Evolutionary conservation across 2,113 vertebrate genomes (phyloP).

Genomic region (Macquaria ambigua): DNA sequence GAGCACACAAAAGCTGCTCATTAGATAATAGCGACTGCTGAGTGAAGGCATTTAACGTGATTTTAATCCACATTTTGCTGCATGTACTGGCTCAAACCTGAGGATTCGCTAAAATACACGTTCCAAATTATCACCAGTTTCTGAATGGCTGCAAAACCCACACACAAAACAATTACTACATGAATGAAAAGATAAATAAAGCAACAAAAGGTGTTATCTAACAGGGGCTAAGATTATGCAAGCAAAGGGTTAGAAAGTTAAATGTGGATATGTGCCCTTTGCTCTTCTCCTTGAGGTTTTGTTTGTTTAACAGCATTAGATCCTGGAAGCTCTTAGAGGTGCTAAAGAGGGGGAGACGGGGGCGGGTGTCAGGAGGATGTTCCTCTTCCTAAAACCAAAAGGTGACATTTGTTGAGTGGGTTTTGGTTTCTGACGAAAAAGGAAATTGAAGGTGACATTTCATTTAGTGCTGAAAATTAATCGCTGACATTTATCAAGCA

Average conservation of each 20-base stretch:
- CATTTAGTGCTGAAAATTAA: background rate
- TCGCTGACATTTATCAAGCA: background rate
- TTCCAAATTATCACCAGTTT: constrained; percentile 32
- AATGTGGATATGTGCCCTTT: constrained; percentile 74
- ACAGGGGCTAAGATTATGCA: constrained; percentile 59
- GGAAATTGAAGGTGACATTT: background rate
- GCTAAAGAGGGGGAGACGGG: constrained; percentile 55
- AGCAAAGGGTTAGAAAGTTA: constrained; percentile 66
- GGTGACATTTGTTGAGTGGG: constrained; percentile 4
- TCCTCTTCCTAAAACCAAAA: constrained; percentile 40
- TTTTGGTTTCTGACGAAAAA: constrained; percentile 12
- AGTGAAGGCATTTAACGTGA: constrained; percentile 58
- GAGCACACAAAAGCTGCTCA: constrained; percentile 50
- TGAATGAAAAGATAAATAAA: constrained; percentile 71
- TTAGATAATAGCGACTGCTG: constrained; percentile 61
- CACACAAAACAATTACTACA: constrained; percentile 41
- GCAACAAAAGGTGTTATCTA: constrained; percentile 70
- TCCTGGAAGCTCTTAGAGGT: constrained; percentile 63
- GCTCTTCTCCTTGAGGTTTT: constrained; percentile 71
- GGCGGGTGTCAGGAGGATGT: constrained; percentile 46
- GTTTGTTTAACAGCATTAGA: constrained; percentile 80
- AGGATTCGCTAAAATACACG: constrained; percentile 40
- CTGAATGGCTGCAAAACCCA: constrained; percentile 35
- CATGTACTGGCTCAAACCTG: background rate
- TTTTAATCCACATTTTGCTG: constrained; percentile 37